Percentiles rank a stretch among this genome's conserved stretches.
phyloP scores from a whole-genome alignment of 2,797 vertebrate species.

The Leptatherina wallacei region DNA sequence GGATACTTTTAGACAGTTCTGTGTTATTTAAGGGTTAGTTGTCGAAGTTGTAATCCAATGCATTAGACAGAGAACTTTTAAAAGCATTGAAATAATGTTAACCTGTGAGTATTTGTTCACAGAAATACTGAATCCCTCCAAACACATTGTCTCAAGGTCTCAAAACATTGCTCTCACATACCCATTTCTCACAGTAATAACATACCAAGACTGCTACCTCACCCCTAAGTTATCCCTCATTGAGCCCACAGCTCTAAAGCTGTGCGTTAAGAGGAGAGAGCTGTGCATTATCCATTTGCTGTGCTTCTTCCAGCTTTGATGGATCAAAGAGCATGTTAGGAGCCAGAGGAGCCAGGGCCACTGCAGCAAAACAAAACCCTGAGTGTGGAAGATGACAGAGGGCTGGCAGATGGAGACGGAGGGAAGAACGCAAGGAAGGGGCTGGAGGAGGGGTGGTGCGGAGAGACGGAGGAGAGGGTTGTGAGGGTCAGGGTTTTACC shows the following conservation, averaged over 20 bases:
- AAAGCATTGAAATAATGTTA: no score
- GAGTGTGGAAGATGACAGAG: slow-evolving; percentile 40
- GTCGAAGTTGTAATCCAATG: neutral
- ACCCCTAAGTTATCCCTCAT: slow-evolving; percentile 40
- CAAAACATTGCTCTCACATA: slow-evolving; percentile 13
- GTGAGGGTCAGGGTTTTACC: slow-evolving; percentile 39
- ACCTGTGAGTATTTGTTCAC: neutral
- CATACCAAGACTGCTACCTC: slow-evolving; percentile 65
- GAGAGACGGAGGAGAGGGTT: slow-evolving; percentile 23
- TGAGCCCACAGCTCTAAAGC: slow-evolving; percentile 60
- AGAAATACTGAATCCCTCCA: neutral
- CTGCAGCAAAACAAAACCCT: slow-evolving; percentile 39
- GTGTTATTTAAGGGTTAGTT: neutral
- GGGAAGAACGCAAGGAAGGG: neutral
- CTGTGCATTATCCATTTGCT: slow-evolving; percentile 67
- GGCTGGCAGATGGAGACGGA: slow-evolving; percentile 33
- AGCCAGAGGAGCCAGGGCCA: slow-evolving; percentile 38
- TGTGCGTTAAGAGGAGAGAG: slow-evolving; percentile 46
- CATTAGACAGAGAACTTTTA: no score
- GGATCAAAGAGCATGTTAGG: slow-evolving; percentile 66
- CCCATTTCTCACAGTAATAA: slow-evolving; percentile 51
- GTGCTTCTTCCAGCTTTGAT: slow-evolving; percentile 61
- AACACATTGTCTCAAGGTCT: neutral
- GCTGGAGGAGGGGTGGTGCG: slow-evolving; percentile 5
- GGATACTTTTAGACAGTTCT: neutral